A percentile compares a stretch with the other conserved stretches of the same genome.
Evolutionary conservation across 2,797 vertebrate genomes (phyloP).

Genomic region (Schizopygopsis pylzovi): DNA sequence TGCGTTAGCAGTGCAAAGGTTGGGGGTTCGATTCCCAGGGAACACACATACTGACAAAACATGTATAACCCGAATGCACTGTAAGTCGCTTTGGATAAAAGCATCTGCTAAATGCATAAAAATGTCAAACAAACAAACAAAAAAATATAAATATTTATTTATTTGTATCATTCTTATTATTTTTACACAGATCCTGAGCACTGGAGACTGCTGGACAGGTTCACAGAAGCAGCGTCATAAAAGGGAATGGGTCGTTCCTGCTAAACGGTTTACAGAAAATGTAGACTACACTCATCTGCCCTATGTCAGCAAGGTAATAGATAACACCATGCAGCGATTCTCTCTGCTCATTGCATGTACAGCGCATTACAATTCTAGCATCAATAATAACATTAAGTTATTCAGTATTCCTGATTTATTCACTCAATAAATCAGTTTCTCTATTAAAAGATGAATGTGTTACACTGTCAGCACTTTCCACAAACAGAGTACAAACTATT

Average conservation of each 20-base stretch:
- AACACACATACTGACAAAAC: no score
- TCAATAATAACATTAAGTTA: background rate
- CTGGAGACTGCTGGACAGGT: background rate
- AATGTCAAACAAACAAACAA: no score
- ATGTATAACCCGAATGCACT: no score
- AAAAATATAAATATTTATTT: background rate
- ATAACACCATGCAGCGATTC: background rate
- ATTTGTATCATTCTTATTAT: background rate
- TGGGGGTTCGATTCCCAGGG: no score
- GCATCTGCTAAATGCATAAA: no score
- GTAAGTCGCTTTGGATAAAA: no score
- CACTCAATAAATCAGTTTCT: background rate
- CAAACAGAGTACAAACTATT: background rate
- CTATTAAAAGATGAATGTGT: background rate
- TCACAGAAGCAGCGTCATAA: constrained; percentile 70
- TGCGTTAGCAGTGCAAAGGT: no score
- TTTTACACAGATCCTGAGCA: constrained; percentile 48
- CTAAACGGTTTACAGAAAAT: constrained; percentile 78
- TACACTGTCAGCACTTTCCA: background rate
- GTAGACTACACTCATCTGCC: constrained; percentile 76
- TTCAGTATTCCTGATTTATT: background rate
- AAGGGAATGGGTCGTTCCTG: constrained; percentile 84
- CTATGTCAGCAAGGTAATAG: constrained; percentile 80
- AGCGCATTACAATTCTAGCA: background rate
- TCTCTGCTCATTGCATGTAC: background rate